These are phyloP conservation scores for Acrobasis repandana DNA, from an alignment of 2,888 invertebrate genomes.

Conservation along the genomic window DNA sequence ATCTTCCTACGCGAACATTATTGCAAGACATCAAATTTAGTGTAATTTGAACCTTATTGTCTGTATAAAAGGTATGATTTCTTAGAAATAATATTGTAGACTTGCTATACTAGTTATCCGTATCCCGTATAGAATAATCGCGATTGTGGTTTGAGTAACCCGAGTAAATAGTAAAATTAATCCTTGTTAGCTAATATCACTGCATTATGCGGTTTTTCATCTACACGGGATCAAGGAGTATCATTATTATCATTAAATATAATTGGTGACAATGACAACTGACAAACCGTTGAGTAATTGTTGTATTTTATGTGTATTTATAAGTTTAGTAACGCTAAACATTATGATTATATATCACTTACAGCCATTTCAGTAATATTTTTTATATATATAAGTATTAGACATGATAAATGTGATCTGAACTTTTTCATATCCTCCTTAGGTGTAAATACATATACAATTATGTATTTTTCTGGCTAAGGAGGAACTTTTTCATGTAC, in stretches of 20 bases:
- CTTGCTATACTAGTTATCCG: constrained; percentile 46
- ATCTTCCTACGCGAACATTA: constrained; percentile 47
- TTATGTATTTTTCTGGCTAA: too few species aligned
- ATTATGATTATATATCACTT: too few species aligned
- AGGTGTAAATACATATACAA: too few species aligned
- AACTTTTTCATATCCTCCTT: too few species aligned
- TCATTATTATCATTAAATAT: not conserved
- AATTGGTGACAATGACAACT: too few species aligned
- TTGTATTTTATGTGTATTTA: too few species aligned
- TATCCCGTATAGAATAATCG: constrained; percentile 42
- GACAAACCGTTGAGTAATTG: too few species aligned
- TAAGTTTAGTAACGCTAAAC: too few species aligned
- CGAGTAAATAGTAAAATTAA: constrained; percentile 59
- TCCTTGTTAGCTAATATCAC: constrained; percentile 44
- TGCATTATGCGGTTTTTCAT: constrained; percentile 41
- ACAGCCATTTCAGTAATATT: too few species aligned
- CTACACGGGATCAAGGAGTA: constrained; percentile 24
- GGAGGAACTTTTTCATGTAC: too few species aligned
- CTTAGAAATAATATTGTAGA: constrained; percentile 31
- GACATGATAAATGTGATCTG: too few species aligned
- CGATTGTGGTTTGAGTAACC: constrained; percentile 59
- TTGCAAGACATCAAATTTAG: constrained; percentile 26
- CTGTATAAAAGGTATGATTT: constrained; percentile 34
- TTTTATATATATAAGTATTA: too few species aligned
- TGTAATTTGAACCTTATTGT: constrained; percentile 37